Base-by-base conservation (phyloP, 2,797 vertebrate species). In the Phataginus tetradactyla region DNA sequence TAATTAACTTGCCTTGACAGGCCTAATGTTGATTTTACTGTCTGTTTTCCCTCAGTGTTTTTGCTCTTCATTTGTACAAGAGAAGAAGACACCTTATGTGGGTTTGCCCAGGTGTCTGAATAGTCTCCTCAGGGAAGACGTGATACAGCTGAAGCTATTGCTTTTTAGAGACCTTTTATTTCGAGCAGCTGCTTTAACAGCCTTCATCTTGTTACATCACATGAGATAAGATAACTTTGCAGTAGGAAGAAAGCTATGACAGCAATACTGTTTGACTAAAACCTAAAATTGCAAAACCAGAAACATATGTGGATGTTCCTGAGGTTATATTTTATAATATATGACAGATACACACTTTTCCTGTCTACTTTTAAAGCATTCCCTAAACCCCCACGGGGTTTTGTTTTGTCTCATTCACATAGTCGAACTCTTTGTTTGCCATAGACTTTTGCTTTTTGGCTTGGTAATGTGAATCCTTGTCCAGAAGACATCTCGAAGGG, bases 111-210 rank as follows among this genome's bases (percentile, higher is more conserved):
- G n/a, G 7, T n/a, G 39, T 68, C 75, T 92, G 53, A 90, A 55
- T 80, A 91, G 25, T 37, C 71, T 86, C 59, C 53, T 29, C 42
- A 64, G 86, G 91, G 86, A 89, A 51, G 74, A 79, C 53, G 85
- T 34, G 39, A 63, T 29, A 45, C 0, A 12, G 88, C 17, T 72
- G 64, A 86, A 93, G 49, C 29, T 68, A 72, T 71, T 90, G 51
- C 83, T 96, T 91, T 94, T 88, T 69, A 77, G 79, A 88, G 71
- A 90, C 9, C 7, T 95, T 85, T 94, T 68, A 63, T 74, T 93
- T 71, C 94, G 91, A 95, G 42, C 42, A 61, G 63, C 72, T 95
- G 55, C 79, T 61, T 49, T 80, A 81, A 74, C 18, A 89, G 37
- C 42, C 13, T 72, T 75, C 49, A 15, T 95, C 57, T 85, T 72